Conservation (phyloP, 2,797 vertebrate genomes). For the Alfaro cultratus region DNA sequence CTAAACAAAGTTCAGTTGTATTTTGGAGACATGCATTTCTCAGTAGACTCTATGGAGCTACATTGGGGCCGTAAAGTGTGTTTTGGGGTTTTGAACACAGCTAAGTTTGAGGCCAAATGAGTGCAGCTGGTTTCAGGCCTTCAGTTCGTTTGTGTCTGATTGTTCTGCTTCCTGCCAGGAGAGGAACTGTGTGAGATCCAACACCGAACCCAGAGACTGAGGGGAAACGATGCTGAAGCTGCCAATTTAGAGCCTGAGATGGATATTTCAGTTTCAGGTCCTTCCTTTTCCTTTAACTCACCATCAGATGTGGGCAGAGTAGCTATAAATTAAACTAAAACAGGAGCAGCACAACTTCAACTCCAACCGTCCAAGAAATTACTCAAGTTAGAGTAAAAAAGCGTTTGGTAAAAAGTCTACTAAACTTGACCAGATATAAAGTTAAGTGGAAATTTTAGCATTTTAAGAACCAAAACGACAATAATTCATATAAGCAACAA, state of each 20-base stretch:
- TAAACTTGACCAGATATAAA: too few relatives aligned
- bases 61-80: background rate
- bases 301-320: too few relatives aligned
- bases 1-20: too few relatives aligned
- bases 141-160: conserved; percentile 17
- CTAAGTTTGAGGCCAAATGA: conserved; percentile 25
- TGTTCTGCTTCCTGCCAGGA: background rate
- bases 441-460: too few relatives aligned
- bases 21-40: too few relatives aligned
- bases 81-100: too few relatives aligned
- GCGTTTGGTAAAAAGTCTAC: too few relatives aligned
- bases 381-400: too few relatives aligned
- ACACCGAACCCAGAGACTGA: background rate
- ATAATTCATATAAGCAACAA: too few relatives aligned
- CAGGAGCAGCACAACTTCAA: too few relatives aligned
- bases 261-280: background rate
- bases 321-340: fast-evolving
- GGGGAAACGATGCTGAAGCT: background rate
- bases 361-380: too few relatives aligned
- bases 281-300: background rate
- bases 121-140: conserved; percentile 60
- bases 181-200: background rate
- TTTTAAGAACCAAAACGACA: too few relatives aligned
- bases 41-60: background rate
- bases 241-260: background rate